A percentile compares a stretch with the other conserved stretches of the same genome.
These are phyloP conservation scores for Galleria mellonella DNA, from an alignment of 1,140 invertebrate genomes.

Conservation along the genomic window DNA sequence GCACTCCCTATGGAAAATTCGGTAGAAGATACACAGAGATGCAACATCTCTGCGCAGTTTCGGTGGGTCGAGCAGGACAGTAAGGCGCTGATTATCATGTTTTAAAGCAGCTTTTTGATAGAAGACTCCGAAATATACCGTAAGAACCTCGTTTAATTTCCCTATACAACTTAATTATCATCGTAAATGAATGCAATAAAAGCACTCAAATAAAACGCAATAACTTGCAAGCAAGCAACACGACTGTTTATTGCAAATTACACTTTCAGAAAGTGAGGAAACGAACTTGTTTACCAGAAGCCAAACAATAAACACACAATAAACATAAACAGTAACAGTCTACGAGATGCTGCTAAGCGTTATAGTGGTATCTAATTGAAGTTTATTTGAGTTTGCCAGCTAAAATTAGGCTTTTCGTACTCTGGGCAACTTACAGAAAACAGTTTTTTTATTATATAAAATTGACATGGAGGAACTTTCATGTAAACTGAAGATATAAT, in stretches of 20 bases:
- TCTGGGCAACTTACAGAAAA: too few relatives aligned
- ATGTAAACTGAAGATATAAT: too few relatives aligned
- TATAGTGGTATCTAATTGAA: conserved; percentile 47
- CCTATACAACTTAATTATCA: neutral
- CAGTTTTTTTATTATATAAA: too few relatives aligned
- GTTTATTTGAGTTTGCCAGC: conserved; percentile 36
- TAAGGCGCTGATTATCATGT: too few relatives aligned
- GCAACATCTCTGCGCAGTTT: too few relatives aligned
- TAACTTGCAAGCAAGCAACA: conserved; percentile 1
- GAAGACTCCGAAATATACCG: too few relatives aligned
- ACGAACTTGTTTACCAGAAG: conserved; percentile 34
- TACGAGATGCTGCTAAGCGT: conserved; percentile 13
- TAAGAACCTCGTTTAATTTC: too few relatives aligned
- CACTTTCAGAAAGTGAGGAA: conserved; percentile 7
- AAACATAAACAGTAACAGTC: conserved; percentile 51
- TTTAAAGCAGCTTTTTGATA: too few relatives aligned
- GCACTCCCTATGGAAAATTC: too few relatives aligned
- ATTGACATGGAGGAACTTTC: too few relatives aligned
- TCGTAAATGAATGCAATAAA: neutral
- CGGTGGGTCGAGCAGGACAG: too few relatives aligned
- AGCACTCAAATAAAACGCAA: neutral
- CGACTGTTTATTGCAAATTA: conserved; percentile 4
- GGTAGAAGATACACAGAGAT: too few relatives aligned
- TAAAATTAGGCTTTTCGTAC: conserved; percentile 31
- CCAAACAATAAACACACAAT: conserved; percentile 49